These are phyloP conservation scores for Holotrichia oblita DNA, from an alignment of 1,140 invertebrate genomes.

Conservation along the genomic window DNA sequence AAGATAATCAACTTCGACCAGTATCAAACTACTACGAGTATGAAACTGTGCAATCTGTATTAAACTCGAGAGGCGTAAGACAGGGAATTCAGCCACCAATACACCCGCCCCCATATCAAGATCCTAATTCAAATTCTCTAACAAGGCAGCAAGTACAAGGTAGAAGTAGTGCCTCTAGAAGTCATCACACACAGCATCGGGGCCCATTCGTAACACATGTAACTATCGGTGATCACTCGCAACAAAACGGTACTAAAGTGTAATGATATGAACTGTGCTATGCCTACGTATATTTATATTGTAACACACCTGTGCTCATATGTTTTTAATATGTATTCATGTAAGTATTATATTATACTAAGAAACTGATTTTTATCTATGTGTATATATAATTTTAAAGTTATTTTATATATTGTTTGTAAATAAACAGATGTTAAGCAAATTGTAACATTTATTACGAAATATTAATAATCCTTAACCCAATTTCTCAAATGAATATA, in stretches of 20 bases:
- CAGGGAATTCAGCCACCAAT: conserved; percentile 41
- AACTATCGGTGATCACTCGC: conserved; percentile 61
- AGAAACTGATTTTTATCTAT: conserved; percentile 17
- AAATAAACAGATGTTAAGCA: conserved; percentile 11
- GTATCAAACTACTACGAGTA: conserved; percentile 87
- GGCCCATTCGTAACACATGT: conserved; percentile 70
- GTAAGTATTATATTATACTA: conserved; percentile 19
- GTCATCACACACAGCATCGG: conserved; percentile 57
- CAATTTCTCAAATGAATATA: too few relatives aligned
- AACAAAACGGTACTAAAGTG: conserved; percentile 59
- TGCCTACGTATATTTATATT: conserved; percentile 1
- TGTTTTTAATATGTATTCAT: not conserved
- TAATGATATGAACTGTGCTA: conserved; percentile 30
- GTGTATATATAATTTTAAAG: conserved; percentile 34
- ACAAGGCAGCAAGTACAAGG: conserved; percentile 49
- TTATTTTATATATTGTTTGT: conserved; percentile 34
- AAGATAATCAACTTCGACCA: conserved; percentile 70
- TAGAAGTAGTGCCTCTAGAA: conserved; percentile 1
- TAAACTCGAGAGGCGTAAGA: conserved; percentile 55
- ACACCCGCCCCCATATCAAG: conserved; percentile 48
- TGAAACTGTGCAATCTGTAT: conserved; percentile 74
- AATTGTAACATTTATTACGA: conserved; percentile 14
- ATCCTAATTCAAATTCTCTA: conserved; percentile 57
- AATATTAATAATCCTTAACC: not conserved
- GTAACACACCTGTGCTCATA: conserved; percentile 20